Conservation (phyloP, 2,797 vertebrate genomes). For the Clangula hyemalis region DNA sequence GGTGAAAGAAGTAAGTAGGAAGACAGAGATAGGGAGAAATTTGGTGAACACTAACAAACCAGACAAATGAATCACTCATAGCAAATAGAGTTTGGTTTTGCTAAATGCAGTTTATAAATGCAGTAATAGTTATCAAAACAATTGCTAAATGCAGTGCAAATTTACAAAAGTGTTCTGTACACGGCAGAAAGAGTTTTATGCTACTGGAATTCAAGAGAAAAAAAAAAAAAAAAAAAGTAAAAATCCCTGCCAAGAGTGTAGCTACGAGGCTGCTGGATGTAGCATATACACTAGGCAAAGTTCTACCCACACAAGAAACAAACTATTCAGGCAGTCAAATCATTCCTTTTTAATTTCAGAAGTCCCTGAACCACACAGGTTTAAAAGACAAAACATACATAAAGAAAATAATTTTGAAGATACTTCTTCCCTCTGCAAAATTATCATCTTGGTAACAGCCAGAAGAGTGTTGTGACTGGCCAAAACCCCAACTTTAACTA, state of each 20-base stretch:
- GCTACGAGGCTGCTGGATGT: not conserved
- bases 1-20: conserved; percentile 2
- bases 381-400: conserved; percentile 51
- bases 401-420: conserved; percentile 20
- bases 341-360: not conserved
- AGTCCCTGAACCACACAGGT: not conserved
- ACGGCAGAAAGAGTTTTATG: not conserved
- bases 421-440: conserved; percentile 22
- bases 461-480: conserved; percentile 33
- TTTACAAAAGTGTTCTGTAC: not conserved
- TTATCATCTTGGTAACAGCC: not conserved
- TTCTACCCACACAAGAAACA: not conserved
- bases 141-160: not conserved
- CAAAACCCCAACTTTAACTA: not conserved
- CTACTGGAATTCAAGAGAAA: not conserved
- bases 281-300: conserved; percentile 9
- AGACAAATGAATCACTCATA: not conserved
- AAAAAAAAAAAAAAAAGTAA: not conserved
- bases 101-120: not conserved
- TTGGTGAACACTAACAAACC: not conserved
- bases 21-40: not conserved
- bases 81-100: not conserved
- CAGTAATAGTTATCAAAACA: not conserved
- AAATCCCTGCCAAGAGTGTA: not conserved
- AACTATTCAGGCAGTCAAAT: conserved; percentile 37